A percentile compares a stretch with the other conserved stretches of the same genome.
phyloP scores from a whole-genome alignment of 2,888 invertebrate species.

The Protodeltote pygarga region DNA sequence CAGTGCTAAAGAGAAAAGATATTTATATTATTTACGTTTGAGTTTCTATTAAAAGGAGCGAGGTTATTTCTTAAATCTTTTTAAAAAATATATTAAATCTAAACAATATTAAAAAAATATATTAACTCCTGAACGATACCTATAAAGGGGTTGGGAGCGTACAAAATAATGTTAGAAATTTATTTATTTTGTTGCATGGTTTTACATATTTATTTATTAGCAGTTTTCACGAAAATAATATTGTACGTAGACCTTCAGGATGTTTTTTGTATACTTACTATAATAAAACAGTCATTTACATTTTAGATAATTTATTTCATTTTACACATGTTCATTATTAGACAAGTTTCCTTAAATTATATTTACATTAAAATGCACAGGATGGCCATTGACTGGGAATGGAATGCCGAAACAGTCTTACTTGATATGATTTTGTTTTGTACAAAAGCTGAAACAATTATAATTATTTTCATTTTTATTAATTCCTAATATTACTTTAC shows the following conservation, averaged over 20 bases:
- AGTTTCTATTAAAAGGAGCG: no score
- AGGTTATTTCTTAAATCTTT: no score
- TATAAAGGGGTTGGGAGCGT: no score
- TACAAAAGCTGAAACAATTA: slow-evolving; percentile 64
- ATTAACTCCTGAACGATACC: no score
- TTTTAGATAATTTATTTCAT: slow-evolving; percentile 86
- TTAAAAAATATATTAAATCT: no score
- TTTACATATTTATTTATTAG: no score
- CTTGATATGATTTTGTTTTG: slow-evolving; percentile 67
- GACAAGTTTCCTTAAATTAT: slow-evolving; percentile 78
- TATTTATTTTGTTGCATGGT: no score
- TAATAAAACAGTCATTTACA: slow-evolving; percentile 57
- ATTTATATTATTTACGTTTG: no score
- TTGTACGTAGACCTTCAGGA: not conserved
- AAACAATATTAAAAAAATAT: no score
- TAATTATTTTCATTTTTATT: slow-evolving; percentile 50
- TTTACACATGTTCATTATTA: slow-evolving; percentile 84
- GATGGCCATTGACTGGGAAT: slow-evolving; percentile 66
- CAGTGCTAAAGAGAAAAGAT: no score
- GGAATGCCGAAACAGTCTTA: slow-evolving; percentile 67
- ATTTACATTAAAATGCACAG: slow-evolving; percentile 83
- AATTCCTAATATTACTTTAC: slow-evolving; percentile 57
- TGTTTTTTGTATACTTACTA: slow-evolving; percentile 5
- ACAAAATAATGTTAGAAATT: no score
- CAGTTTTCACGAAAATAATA: no score